Percentiles rank a stretch among this genome's conserved stretches.
Conservation (phyloP, 1,140 invertebrate species). For the Chymomyza costata region DNA sequence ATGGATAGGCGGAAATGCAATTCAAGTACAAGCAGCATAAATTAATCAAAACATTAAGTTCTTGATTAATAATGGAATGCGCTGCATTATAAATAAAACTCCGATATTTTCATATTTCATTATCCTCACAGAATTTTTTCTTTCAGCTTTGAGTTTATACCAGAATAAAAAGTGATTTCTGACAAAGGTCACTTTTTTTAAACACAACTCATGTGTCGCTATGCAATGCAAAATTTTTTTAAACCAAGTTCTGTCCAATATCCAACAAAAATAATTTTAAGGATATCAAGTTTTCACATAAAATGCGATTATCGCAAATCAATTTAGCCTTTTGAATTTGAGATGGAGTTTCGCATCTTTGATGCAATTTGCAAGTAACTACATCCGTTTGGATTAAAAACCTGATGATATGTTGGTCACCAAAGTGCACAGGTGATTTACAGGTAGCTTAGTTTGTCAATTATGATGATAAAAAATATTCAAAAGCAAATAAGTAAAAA, state of each 20-base stretch:
- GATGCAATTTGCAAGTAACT: constrained; percentile 40
- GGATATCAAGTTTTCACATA: too few species aligned
- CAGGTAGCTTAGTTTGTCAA: not conserved
- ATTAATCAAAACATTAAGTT: constrained; percentile 8
- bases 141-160: too few species aligned
- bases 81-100: too few species aligned
- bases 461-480: constrained; percentile 36
- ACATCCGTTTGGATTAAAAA: constrained; percentile 25
- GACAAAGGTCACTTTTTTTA: too few species aligned
- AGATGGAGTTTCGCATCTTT: constrained; percentile 36
- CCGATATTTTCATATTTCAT: too few species aligned
- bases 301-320: constrained; percentile 8
- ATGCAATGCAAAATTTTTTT: too few species aligned
- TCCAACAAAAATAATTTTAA: too few species aligned
- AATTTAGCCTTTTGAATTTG: constrained; percentile 19
- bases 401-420: constrained; percentile 8
- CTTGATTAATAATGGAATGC: too few species aligned
- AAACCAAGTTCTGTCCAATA: too few species aligned
- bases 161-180: too few species aligned
- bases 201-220: too few species aligned
- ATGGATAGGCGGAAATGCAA: not conserved
- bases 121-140: too few species aligned
- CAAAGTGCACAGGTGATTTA: not conserved
- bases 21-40: constrained; percentile 25
- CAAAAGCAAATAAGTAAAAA: constrained; percentile 24